Base-by-base conservation (phyloP, 2,888 invertebrate species). In the Thymelicus lineola region DNA sequence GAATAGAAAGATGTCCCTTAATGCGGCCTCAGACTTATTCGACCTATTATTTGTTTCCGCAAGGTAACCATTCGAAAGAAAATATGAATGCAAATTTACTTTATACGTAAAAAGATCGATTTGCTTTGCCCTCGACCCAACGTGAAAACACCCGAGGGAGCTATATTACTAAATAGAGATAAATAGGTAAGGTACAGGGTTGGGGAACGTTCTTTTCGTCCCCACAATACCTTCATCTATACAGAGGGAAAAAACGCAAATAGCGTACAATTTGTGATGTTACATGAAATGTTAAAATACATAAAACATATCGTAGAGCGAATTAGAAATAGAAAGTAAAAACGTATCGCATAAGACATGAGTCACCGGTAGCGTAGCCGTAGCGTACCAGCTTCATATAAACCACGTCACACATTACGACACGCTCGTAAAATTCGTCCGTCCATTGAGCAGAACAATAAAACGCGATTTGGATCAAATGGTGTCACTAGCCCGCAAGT, bases 1-100 rank as follows among this genome's bases (percentile, higher is more conserved):
- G 87, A 90, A 91, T 91, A 89, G 86, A 92, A 91, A 90, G 86
- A 91, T 91, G 91, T 91, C 92, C 93, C 91, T 90, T 91, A 92
- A 92, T 90, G 83, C 86, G 83, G 82, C 72, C 87, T 84, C 90
- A 91, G 89, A 88, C 91, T 91, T 90, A 90, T 84, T 86, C 85
- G 77, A 83, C 84, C 91, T 90, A 92, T 92, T 90, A 92, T 93
- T 92, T 89, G 88, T 88, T 88, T 86, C 85, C 84, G 80, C 81
- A 76, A 86, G 84, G 84, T 88, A 84, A 84, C 86, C 82, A 86
- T 82, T 75, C 76, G 76, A 79, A 81, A 77, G 76, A 84, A 63
- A 84, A 87, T 90, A 90, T 88, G 86, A 86, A 89, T 93, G 91
- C 91, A 93, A 93, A 93, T 91, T 84, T 75, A 79, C 72, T 80